These are phyloP conservation scores for Epizoanthus rinbou DNA, from an alignment of 92 coral and sea anemone species.

Conservation along the genomic window DNA sequence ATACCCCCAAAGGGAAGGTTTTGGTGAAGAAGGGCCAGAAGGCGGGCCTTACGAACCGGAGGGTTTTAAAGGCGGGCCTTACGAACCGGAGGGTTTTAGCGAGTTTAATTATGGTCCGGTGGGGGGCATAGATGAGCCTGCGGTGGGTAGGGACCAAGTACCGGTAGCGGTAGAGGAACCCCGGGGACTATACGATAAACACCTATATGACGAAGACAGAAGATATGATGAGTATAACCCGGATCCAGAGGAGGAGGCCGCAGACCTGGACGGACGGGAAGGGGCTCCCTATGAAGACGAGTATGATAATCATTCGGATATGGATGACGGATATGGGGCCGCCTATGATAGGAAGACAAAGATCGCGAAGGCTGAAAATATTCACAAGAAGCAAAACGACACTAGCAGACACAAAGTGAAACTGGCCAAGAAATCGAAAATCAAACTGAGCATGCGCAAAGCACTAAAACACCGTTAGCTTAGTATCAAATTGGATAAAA, in stretches of 20 bases:
- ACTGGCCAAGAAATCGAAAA: neutral
- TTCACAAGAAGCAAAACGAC: constrained; percentile 10
- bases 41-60: constrained; percentile 55
- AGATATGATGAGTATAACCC: constrained; percentile 61
- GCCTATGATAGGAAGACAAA: constrained; percentile 76
- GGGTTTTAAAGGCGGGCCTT: constrained; percentile 53
- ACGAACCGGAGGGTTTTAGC: constrained; percentile 54
- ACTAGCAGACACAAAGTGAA: neutral
- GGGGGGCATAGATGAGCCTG: constrained; percentile 64
- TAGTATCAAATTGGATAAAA: too few relatives aligned
- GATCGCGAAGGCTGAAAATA: constrained; percentile 64
- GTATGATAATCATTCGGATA: constrained; percentile 55
- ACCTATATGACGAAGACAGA: constrained; percentile 64
- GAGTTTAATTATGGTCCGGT: constrained; percentile 22
- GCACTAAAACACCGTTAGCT: neutral
- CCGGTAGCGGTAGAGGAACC: constrained; percentile 62
- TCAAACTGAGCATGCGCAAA: neutral
- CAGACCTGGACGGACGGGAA: constrained; percentile 22
- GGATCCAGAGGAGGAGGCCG: constrained; percentile 51
- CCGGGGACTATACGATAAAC: constrained; percentile 38
- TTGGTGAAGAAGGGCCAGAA: constrained; percentile 45
- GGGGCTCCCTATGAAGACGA: constrained; percentile 53
- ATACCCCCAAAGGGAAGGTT: constrained; percentile 27
- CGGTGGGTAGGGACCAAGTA: constrained; percentile 77
- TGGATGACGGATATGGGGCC: constrained; percentile 71